Evolutionary conservation across 2,888 invertebrate species (phyloP), one percentile per base, ranked within the genome.

Genomic region (Leucophenga montana): DNA sequence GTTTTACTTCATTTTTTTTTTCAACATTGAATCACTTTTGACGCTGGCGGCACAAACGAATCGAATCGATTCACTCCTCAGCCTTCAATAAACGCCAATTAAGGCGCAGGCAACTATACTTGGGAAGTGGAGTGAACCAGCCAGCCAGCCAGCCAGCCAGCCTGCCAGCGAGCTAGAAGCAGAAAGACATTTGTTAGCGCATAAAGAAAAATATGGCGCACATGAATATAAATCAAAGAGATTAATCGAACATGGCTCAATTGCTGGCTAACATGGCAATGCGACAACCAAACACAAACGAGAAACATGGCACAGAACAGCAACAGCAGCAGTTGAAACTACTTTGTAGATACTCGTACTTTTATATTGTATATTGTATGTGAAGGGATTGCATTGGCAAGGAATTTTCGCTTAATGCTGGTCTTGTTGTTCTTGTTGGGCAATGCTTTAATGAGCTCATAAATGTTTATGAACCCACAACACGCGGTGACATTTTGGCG

Each of bases 191-290:
- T 86, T 87, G 86, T 87, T 87, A 81, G 80, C 83, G 83, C 75
- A 83, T 75, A 77, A 46, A n/a, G 68, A 77, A 39, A 39, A 18
- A 56, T 73, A 75, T 75, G 78, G 78, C 80, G 80, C 86, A 85
- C 86, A 83, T 86, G 85, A 84, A 86, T 83, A 87, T 87, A 87
- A 87, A 87, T 87, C 86, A 87, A 85, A 83, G 84, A 87, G 86
- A 87, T 87, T 87, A 87, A 87, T 87, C 87, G 87, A 87, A 87
- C 86, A 87, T 87, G 86, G 87, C 86, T 87, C 85, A 87, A 87
- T 86, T 84, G 84, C 83, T 84, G 75, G 76, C 78, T 77, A 82
- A 83, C 85, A 83, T 83, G 84, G 81, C 78, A 82, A 77, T 71
- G 64, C 46, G 46, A 46, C 46, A 46, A 46, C 27, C 27, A 4